Conservation (phyloP, 1,140 invertebrate species). For the Chironomus striatipennis region DNA sequence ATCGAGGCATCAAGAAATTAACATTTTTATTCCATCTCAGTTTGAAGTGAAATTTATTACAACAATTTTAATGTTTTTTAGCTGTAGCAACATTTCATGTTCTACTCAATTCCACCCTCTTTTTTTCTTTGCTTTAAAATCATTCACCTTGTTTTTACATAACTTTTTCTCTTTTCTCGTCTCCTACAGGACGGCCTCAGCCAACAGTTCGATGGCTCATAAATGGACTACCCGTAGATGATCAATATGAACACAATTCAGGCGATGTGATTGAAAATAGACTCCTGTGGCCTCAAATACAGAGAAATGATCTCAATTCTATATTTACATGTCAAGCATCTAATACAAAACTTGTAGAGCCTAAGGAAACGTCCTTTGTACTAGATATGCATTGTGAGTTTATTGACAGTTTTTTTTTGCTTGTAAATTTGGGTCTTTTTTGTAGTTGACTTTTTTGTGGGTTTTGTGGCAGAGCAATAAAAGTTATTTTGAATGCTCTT, state of each 20-base stretch:
- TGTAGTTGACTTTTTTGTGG: no score
- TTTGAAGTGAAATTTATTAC: slow-evolving; percentile 9
- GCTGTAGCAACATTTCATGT: background rate
- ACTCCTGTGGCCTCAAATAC: slow-evolving; percentile 60
- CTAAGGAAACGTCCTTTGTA: slow-evolving; percentile 61
- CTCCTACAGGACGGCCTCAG: slow-evolving; percentile 50
- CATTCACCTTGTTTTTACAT: background rate
- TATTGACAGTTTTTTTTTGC: slow-evolving; percentile 25
- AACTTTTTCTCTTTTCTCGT: background rate
- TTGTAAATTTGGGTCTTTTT: no score
- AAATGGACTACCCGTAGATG: slow-evolving; percentile 66
- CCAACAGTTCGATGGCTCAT: slow-evolving; percentile 61
- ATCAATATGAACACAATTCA: slow-evolving; percentile 69
- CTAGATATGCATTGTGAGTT: slow-evolving; percentile 77
- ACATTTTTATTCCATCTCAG: slow-evolving; percentile 2
- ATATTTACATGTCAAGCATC: slow-evolving; percentile 76
- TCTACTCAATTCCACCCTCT: background rate
- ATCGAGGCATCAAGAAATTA: background rate
- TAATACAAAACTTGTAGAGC: slow-evolving; percentile 69
- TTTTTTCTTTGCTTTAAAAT: background rate
- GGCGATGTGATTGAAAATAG: slow-evolving; percentile 79
- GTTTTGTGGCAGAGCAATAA: no score
- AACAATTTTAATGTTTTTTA: background rate
- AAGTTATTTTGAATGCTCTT: no score
- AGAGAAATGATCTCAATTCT: slow-evolving; percentile 67